Base-by-base conservation (phyloP, 2,113 vertebrate species). In the Pristiophorus japonicus region DNA sequence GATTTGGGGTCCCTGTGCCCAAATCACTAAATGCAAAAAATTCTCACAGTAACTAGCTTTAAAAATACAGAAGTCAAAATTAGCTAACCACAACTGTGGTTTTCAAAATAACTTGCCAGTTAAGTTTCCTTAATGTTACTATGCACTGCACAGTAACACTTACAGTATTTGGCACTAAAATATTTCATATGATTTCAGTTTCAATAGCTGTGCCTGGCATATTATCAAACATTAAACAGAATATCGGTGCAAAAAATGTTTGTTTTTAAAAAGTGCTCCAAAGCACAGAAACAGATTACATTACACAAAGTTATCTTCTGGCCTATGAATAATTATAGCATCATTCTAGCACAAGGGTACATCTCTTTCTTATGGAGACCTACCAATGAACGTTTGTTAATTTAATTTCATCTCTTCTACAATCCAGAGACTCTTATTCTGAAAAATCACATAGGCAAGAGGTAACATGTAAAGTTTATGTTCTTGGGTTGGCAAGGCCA, bases 151-250 rank as follows among this genome's bases (percentile, higher is more conserved):
- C 91, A 93, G 59, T 20, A 65, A 65, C 12, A 38, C 90, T 45
- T 87, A 24, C 45, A 63, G 42, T 27, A 42, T 65, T 38, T 92
- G 34, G 62, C 30, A 92, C n/a, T 20, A 63, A 87, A 24, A 22
- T 27, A 87, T 88, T 59, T 88, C 85, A 55, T 55, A 88, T 11
- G 51, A 88, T 88, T 88, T 88, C 47, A 88, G 85, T 88, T 88
- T 34, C 34, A 88, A 88, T 12, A 88, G 51, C 85, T 59, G 47
- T 88, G 51, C 11, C 27, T 59, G 47, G 59, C 85, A 88, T 59
- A 59, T 10, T 87, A 27, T 51, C 47, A 47, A 73, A 73, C 27
- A 34, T 73, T 73, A 73, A 73, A 30, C 27, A 34, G 30, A 11
- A 10, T 1, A 34, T 34, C 34, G 30, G 70, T 34, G 70, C 1